These are phyloP conservation scores for Lasius fuliginosus DNA, from an alignment of 2,888 invertebrate genomes.

Conservation along the genomic window DNA sequence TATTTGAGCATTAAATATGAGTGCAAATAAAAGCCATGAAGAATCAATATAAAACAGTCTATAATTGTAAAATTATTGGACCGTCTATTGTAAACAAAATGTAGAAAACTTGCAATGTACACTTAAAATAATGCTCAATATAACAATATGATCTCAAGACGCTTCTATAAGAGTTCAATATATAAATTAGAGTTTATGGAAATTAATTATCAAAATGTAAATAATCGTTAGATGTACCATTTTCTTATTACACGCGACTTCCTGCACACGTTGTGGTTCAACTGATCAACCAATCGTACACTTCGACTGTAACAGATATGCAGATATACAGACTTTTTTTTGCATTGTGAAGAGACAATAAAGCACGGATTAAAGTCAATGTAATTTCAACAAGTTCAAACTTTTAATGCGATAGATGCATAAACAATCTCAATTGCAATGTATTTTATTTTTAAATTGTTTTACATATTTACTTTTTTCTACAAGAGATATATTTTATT, in stretches of 20 bases:
- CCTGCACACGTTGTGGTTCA: slow-evolving; percentile 53
- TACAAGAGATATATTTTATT: background rate
- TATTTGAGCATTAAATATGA: slow-evolving; percentile 9
- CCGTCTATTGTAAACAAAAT: background rate
- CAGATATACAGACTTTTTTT: slow-evolving; percentile 48
- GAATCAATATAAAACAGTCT: background rate
- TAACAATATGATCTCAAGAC: slow-evolving; percentile 39
- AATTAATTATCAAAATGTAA: slow-evolving; percentile 54
- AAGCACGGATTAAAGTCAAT: slow-evolving; percentile 26
- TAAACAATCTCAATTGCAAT: background rate
- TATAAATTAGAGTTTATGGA: slow-evolving; percentile 19
- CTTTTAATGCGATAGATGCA: background rate
- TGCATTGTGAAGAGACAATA: slow-evolving; percentile 7
- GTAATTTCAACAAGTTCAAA: slow-evolving; percentile 22
- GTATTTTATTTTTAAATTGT: background rate
- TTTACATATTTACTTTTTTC: background rate
- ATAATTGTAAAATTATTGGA: background rate
- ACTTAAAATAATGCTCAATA: background rate
- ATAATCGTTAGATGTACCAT: slow-evolving; percentile 52
- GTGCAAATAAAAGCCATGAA: background rate
- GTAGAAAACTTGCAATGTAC: background rate
- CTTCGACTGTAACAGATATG: slow-evolving; percentile 58
- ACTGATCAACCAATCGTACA: slow-evolving; percentile 49
- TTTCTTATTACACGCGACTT: slow-evolving; percentile 52
- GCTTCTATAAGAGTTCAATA: background rate